Base-by-base conservation (phyloP, 2,113 vertebrate genomes). In the Grammomys surdaster region DNA sequence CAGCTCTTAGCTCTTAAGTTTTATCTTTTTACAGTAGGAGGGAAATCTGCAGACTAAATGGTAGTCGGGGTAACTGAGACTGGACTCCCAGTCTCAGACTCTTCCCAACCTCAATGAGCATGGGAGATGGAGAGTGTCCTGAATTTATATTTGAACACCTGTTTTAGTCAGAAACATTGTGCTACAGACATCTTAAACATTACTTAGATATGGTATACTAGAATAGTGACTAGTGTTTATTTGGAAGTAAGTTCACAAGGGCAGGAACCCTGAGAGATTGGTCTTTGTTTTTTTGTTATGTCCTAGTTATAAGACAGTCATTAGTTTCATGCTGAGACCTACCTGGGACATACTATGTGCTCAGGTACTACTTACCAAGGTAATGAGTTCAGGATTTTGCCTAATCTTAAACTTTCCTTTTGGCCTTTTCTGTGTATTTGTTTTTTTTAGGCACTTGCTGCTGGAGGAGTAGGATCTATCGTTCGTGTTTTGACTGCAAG, bases 401-500 rank as follows among this genome's bases (percentile, higher is more conserved):
- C 84, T 88, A 11, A 33, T 89, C 12, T 89, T 90, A 96, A 69
- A 86, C 67, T 60, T 87, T 19, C 31, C 33, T 90, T 77, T 33
- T 14, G 4, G n/a, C 40, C 28, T 16, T 89, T 6, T 82, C n/a
- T 28, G 69, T 91, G n/a, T 54, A 9, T 14, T 0, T 90, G 96
- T 91, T 97, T 96, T 13, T 98, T 96, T 80, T 1, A 99, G 99
- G 99, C 99, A 51, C 98, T 99, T 94, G 99, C 99, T 97, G 99
- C 98, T 2, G 99, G 99, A 96, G 99, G 99, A 89, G 99, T 99
- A 3, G 99, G 99, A 63, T 99, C 99, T 97, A 99, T 99, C 6
- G 99, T 99, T 60, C 98, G 99, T 0, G 99, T 99, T 58, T 98
- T 99, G 98, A 99, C 99, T 7, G 99, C 99, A 46, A 99, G 99